Conservation (phyloP, 2,113 vertebrate genomes). For the Orientallactaga bullata region DNA sequence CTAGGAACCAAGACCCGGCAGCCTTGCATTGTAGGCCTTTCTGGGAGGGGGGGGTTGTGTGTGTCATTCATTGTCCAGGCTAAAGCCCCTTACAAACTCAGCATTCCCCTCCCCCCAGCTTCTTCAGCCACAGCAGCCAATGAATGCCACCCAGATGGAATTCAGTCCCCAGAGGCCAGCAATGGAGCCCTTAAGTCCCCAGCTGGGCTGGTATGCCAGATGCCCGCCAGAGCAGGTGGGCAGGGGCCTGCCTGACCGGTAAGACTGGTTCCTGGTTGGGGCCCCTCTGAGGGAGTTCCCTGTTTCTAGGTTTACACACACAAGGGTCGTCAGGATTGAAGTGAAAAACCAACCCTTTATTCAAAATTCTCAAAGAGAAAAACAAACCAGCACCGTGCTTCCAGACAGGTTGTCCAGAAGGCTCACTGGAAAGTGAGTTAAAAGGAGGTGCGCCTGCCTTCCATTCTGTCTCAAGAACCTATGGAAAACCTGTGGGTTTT, state of each 20-base stretch:
- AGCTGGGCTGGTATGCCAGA: slow-evolving; percentile 81
- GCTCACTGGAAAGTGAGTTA: slow-evolving; percentile 30
- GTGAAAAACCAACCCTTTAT: slow-evolving; percentile 60
- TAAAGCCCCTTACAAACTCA: slow-evolving; percentile 87
- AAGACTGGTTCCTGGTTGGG: slow-evolving; percentile 78
- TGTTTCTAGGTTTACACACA: slow-evolving; percentile 1
- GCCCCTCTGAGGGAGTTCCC: slow-evolving; percentile 75
- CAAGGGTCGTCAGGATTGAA: slow-evolving; percentile 52
- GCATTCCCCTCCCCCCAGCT: slow-evolving; percentile 84
- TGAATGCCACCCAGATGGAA: slow-evolving; percentile 83
- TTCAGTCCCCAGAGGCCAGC: slow-evolving; percentile 80
- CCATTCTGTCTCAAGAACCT: background rate
- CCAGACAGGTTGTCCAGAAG: slow-evolving; percentile 16
- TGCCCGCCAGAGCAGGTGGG: slow-evolving; percentile 80
- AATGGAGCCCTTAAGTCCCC: slow-evolving; percentile 75
- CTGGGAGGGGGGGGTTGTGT: slow-evolving; percentile 81
- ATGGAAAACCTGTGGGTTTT: background rate
- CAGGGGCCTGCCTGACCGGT: slow-evolving; percentile 79
- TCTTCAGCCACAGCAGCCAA: slow-evolving; percentile 81
- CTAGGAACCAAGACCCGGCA: slow-evolving; percentile 47
- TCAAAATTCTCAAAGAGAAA: slow-evolving; percentile 24
- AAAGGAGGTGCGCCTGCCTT: background rate
- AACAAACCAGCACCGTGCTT: slow-evolving; percentile 9
- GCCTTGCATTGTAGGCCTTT: slow-evolving; percentile 81
- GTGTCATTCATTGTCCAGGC: slow-evolving; percentile 86